Conservation (phyloP, 2,113 vertebrate genomes). For the Onychostruthus taczanowskii region DNA sequence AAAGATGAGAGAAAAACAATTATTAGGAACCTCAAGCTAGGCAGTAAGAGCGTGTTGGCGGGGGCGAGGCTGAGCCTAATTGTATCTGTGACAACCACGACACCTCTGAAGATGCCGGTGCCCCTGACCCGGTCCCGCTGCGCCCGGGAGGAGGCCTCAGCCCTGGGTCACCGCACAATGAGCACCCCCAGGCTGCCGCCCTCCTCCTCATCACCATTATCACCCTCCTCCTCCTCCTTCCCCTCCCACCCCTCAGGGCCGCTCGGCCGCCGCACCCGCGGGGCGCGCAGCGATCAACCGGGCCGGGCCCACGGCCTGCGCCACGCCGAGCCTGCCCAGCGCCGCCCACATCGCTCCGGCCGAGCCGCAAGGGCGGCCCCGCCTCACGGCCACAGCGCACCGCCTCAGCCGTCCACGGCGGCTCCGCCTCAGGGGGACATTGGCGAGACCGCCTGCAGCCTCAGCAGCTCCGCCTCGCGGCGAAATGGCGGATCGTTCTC, state of each 20-base stretch:
- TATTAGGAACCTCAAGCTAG: not conserved
- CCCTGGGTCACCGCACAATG: accelerated
- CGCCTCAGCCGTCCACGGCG: not conserved
- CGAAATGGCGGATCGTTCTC: not conserved
- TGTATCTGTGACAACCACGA: accelerated
- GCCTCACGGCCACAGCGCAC: not conserved
- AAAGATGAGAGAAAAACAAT: constrained; percentile 26
- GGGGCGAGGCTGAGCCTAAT: accelerated
- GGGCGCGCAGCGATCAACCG: not conserved
- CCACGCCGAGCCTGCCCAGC: not conserved
- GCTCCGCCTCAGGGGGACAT: not conserved
- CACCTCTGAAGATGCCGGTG: not conserved
- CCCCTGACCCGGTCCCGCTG: not conserved
- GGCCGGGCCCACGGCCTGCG: not conserved
- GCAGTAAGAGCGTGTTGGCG: too few species aligned
- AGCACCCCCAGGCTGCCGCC: not conserved
- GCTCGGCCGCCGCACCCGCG: not conserved
- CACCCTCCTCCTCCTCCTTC: not conserved
- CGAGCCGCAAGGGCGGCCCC: not conserved
- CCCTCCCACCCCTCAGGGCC: not conserved
- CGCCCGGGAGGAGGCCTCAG: not conserved
- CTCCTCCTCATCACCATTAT: not conserved
- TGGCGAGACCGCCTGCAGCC: not conserved
- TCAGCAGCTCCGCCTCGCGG: accelerated
- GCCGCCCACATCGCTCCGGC: not conserved